Conservation (phyloP, 2,113 vertebrate species). For the Gambusia holbrooki region DNA sequence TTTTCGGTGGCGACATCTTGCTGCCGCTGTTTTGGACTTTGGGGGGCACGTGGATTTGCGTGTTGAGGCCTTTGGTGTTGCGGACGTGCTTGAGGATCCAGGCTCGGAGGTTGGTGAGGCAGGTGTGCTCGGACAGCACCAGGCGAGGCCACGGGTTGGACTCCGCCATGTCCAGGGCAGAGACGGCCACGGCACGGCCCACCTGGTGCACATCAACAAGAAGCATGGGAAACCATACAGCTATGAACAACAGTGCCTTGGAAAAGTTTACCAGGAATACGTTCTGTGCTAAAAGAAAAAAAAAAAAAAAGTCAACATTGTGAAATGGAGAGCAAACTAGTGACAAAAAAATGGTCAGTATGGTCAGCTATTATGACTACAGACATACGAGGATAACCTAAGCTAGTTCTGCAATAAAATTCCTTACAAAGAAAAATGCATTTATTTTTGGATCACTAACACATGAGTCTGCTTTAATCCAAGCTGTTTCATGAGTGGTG, state of each 20-base stretch:
- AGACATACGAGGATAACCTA: no score
- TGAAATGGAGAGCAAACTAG: no score
- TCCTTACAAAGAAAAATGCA: no score
- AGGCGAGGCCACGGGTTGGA: slow-evolving; percentile 95
- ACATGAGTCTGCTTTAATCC: no score
- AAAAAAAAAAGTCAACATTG: no score
- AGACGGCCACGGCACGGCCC: slow-evolving; percentile 89
- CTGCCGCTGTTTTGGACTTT: slow-evolving; percentile 53
- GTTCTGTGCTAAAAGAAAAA: no score
- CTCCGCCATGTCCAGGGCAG: slow-evolving; percentile 92
- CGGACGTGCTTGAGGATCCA: slow-evolving; percentile 93
- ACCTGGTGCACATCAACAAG: slow-evolving; percentile 78
- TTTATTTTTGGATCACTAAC: no score
- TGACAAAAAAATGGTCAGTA: no score
- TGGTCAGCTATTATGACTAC: no score
- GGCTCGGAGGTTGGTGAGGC: slow-evolving; percentile 89
- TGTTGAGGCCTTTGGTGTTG: slow-evolving; percentile 80
- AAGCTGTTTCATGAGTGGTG: no score
- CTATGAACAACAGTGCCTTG: background rate
- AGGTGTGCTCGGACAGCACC: slow-evolving; percentile 91
- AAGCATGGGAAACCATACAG: background rate
- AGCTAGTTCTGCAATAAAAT: no score
- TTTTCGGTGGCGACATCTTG: slow-evolving; percentile 78
- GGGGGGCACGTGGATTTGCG: slow-evolving; percentile 50
- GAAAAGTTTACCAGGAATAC: no score